Evolutionary conservation across 2,797 vertebrate genomes (phyloP), one percentile per base, ranked within the genome.

Genomic region (Hydrocynus forskahlii): DNA sequence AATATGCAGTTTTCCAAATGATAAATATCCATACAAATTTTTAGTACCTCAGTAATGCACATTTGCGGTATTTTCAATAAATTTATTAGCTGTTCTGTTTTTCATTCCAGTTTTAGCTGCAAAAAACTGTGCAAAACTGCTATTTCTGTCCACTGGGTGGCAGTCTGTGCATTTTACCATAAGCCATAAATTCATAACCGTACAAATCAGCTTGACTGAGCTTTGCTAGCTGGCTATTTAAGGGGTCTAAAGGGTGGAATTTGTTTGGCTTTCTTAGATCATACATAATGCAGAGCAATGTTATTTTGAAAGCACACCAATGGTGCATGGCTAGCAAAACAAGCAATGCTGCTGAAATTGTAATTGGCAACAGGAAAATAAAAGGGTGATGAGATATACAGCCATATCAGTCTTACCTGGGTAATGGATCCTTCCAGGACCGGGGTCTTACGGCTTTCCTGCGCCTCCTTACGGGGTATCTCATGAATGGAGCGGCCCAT

Each of bases 401-500:
- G 1, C 35, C 63, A 66, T 12, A 10, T n/a, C 63, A 0, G 0
- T 52, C 72, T 85, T 81, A 98, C 98, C 96, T 99, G 98, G 88
- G 96, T 95, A 81, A 98, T 96, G 79, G 97, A 92, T 45, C 96
- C 96, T 82, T 99, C 97, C 64, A 99, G 92, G 57, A 95, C 97
- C 2, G 97, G 97, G 76, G 96, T 97, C 90, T 98, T 99, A 78
- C 96, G 94, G 85, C 92, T 95, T 83, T 99, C 86, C 43, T 60
- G 86, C 0, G 59, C 40, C 52, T 87, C 86, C 57, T 85, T 87
- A 25, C 97, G 91, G 17, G 98, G 97, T 82, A 99, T 99, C 91
- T 99, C 97, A 0, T 99, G 98, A 90, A 99, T 97, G 66, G 97
- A 99, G 62, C 98, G 97, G 2, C 98, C 97, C 95, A 97, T 97